These are phyloP conservation scores for Etheostoma nigrum DNA, from an alignment of 2,797 vertebrate genomes.

Conservation along the genomic window DNA sequence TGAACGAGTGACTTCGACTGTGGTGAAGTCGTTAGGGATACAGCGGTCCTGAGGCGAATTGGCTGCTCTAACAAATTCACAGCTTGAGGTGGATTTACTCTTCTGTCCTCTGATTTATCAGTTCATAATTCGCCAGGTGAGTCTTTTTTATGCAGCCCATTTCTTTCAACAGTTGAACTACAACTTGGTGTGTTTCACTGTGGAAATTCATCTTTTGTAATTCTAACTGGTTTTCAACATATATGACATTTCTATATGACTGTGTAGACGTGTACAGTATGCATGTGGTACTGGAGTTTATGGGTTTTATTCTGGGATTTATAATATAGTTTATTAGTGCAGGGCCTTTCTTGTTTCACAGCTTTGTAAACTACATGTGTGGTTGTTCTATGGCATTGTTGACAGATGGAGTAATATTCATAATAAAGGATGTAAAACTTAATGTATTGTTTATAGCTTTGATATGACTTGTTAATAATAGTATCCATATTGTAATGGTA, in stretches of 20 bases:
- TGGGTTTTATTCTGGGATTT: neutral
- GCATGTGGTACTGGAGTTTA: neutral
- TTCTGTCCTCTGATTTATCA: neutral
- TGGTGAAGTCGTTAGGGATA: constrained; percentile 15
- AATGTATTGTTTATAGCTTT: neutral
- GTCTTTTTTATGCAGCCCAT: neutral
- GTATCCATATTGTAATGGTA: neutral
- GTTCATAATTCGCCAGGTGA: constrained; percentile 26
- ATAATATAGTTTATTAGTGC: neutral
- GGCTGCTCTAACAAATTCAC: neutral
- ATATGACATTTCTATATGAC: no score
- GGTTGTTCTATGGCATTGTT: neutral
- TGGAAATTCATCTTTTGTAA: neutral
- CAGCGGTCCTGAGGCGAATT: constrained; percentile 33
- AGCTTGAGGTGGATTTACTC: constrained; percentile 1
- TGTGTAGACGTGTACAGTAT: neutral
- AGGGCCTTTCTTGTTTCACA: neutral
- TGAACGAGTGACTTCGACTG: neutral
- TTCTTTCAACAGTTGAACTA: neutral
- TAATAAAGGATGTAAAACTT: neutral
- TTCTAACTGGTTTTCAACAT: neutral
- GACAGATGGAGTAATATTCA: neutral
- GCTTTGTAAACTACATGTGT: neutral
- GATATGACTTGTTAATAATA: neutral
- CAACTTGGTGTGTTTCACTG: neutral